Conservation (phyloP, 2,113 vertebrate species). For the Lycocorax pyrrhopterus region DNA sequence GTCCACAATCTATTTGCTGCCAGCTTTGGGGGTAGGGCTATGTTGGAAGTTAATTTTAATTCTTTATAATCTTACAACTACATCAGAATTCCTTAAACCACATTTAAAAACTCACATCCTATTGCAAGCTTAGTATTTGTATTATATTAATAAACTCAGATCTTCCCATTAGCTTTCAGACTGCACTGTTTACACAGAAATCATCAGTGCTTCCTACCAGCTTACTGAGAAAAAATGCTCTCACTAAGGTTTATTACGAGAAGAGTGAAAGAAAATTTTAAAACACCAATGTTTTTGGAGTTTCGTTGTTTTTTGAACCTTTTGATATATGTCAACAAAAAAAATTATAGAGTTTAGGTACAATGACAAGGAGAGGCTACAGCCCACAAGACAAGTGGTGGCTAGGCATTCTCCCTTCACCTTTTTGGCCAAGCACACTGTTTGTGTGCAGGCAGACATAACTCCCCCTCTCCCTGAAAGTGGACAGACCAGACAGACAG, state of each 20-base stretch:
- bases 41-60: neutral
- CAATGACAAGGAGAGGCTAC: neutral
- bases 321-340: neutral
- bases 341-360: neutral
- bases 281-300: neutral
- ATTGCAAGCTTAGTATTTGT: neutral
- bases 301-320: neutral
- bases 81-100: neutral
- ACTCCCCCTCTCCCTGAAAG: accelerated
- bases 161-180: neutral
- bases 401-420: neutral
- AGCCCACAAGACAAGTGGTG: neutral
- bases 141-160: neutral
- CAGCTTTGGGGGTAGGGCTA: neutral
- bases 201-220: neutral
- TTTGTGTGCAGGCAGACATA: neutral
- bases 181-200: neutral
- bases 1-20: neutral
- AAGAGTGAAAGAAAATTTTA: neutral
- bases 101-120: neutral
- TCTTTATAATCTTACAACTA: neutral
- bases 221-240: neutral
- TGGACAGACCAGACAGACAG: neutral
- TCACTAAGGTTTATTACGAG: neutral
- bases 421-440: neutral